phyloP scores from a whole-genome alignment of 2,797 vertebrate genomes.

The Amphiprion clarkii region DNA sequence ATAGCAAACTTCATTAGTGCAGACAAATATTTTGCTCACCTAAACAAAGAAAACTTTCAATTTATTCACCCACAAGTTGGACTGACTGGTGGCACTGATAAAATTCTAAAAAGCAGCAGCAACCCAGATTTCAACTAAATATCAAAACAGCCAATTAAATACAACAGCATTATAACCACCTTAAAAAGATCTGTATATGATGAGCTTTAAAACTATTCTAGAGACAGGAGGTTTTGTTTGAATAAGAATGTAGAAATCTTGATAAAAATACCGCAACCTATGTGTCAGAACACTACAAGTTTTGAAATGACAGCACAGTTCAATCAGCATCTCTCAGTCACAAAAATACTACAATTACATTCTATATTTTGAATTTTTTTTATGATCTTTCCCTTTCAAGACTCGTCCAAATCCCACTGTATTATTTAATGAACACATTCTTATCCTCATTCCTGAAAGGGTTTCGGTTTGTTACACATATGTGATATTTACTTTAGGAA shows the following conservation, averaged over 20 bases:
- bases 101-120: not conserved
- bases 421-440: not conserved
- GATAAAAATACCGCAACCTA: too few relatives aligned
- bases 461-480: conserved; percentile 28
- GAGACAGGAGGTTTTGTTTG: too few relatives aligned
- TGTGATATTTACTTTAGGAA: conserved; percentile 23
- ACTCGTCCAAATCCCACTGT: not conserved
- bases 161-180: too few relatives aligned
- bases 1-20: conserved; percentile 53
- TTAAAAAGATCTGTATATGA: too few relatives aligned
- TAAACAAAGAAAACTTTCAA: conserved; percentile 46
- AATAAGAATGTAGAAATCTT: too few relatives aligned
- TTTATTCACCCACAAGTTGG: not conserved
- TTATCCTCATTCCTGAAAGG: conserved; percentile 13
- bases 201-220: too few relatives aligned
- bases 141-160: not conserved
- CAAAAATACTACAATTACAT: too few relatives aligned
- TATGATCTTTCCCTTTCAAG: too few relatives aligned
- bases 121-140: not conserved
- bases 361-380: too few relatives aligned
- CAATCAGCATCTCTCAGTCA: too few relatives aligned
- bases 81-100: not conserved
- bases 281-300: too few relatives aligned
- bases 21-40: conserved; percentile 57
- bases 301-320: too few relatives aligned